Evolutionary conservation across 2,888 invertebrate species (phyloP).

Genomic region (Antitype chi): DNA sequence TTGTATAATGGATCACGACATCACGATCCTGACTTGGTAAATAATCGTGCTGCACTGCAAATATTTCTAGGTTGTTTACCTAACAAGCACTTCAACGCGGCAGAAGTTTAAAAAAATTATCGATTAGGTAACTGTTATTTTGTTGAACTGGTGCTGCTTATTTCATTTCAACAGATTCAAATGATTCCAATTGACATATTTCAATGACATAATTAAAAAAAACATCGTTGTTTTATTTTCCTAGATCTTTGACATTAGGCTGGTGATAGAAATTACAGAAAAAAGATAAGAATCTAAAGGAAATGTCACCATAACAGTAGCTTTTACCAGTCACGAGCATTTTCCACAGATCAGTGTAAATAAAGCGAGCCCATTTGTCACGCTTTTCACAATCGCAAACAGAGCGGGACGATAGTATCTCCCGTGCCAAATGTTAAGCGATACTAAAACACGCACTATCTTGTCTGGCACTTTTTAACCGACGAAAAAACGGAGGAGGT

Average conservation of each 20-base stretch:
- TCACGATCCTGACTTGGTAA: conserved; percentile 74
- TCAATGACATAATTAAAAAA: conserved; percentile 17
- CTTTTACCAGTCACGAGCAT: conserved; percentile 68
- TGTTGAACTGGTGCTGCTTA: conserved; percentile 3
- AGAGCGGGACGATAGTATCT: conserved; percentile 86
- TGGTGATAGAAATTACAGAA: conserved; percentile 26
- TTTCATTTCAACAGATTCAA: background rate
- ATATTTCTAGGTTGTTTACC: conserved; percentile 73
- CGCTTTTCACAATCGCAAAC: conserved; percentile 84
- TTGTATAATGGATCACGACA: conserved; percentile 74
- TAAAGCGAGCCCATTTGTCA: conserved; percentile 78
- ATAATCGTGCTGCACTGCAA: conserved; percentile 63
- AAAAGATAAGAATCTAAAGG: conserved; percentile 44
- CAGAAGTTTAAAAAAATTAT: conserved; percentile 13
- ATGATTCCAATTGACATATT: conserved; percentile 14
- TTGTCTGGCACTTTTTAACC: conserved; percentile 12
- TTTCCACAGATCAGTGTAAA: conserved; percentile 72
- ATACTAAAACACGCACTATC: conserved; percentile 46
- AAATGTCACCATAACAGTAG: conserved; percentile 56
- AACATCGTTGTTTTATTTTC: conserved; percentile 7
- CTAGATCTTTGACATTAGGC: conserved; percentile 12
- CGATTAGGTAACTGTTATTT: conserved; percentile 19
- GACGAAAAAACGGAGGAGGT: too few relatives aligned
- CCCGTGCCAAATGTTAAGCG: conserved; percentile 73
- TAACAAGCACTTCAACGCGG: conserved; percentile 59